A percentile compares a stretch with the other conserved stretches of the same genome.
These are phyloP conservation scores for Saccostrea cuccullata DNA, from an alignment of 1,140 invertebrate species.

Conservation along the genomic window DNA sequence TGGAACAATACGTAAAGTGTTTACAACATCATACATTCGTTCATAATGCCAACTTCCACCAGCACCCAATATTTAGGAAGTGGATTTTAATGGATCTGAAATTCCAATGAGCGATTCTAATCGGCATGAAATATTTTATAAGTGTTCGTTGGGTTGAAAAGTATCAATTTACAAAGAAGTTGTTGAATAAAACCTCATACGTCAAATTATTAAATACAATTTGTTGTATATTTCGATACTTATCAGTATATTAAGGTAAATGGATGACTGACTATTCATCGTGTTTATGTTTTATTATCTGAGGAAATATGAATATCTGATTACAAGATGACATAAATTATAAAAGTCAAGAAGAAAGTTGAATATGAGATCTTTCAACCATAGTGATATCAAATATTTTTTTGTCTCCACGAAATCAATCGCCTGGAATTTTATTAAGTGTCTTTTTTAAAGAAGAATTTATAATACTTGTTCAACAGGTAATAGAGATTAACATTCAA, in stretches of 20 bases:
- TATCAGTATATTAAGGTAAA: conserved; percentile 11
- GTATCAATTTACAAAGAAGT: conserved; percentile 29
- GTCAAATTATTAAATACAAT: conserved; percentile 37
- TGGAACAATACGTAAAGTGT: neutral
- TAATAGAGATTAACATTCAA: neutral
- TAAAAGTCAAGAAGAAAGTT: conserved; percentile 5
- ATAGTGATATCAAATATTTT: neutral
- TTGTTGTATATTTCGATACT: conserved; percentile 28
- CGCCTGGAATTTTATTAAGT: neutral
- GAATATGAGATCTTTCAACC: neutral
- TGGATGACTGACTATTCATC: neutral
- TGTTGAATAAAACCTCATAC: conserved; percentile 25
- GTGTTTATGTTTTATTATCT: neutral
- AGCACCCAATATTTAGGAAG: neutral
- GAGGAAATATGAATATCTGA: conserved; percentile 7
- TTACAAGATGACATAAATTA: conserved; percentile 24
- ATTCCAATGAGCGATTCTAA: neutral
- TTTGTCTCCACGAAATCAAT: neutral
- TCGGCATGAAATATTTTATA: neutral
- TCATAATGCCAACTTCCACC: neutral
- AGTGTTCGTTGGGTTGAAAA: conserved; percentile 28
- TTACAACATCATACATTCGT: neutral
- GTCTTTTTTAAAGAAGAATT: neutral
- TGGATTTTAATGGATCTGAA: neutral
- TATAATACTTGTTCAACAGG: conserved; percentile 1